phyloP scores from a whole-genome alignment of 2,797 vertebrate species.

The Hipposideros larvatus region DNA sequence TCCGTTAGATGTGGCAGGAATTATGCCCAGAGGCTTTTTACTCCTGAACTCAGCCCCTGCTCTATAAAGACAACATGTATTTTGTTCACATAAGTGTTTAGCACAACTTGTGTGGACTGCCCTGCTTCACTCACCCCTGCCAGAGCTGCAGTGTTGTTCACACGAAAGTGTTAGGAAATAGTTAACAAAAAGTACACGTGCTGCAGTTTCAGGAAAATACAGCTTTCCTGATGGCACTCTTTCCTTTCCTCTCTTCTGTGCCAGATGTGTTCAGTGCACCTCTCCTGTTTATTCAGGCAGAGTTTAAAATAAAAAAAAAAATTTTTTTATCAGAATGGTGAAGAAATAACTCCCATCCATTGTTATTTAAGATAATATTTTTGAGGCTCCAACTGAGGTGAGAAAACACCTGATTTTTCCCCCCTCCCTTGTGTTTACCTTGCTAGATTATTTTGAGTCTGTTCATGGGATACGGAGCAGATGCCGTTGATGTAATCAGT shows the following conservation, averaged over 20 bases:
- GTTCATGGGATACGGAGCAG: not conserved
- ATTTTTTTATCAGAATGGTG: not conserved
- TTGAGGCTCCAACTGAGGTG: not conserved
- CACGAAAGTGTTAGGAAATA: not conserved
- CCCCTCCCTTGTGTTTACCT: not conserved
- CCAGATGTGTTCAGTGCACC: not conserved
- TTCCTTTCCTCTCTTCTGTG: not conserved
- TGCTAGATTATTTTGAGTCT: not conserved
- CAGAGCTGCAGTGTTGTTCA: not conserved
- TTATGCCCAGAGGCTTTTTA: not conserved
- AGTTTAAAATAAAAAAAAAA: not conserved
- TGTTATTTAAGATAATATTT: slow-evolving; percentile 35
- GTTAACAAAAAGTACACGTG: not conserved
- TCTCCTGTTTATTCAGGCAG: slow-evolving; percentile 56
- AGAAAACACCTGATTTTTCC: slow-evolving; percentile 13
- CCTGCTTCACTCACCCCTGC: not conserved
- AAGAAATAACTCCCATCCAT: not conserved
- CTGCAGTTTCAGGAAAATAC: not conserved
- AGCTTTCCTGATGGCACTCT: not conserved
- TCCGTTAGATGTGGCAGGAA: not conserved
- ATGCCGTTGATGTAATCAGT: not conserved
- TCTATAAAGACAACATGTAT: not conserved
- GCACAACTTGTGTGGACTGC: not conserved
- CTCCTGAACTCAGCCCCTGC: not conserved
- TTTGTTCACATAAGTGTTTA: not conserved